Conservation (phyloP, 2,797 vertebrate genomes). For the Ctenochaetus hawaiiensis region DNA sequence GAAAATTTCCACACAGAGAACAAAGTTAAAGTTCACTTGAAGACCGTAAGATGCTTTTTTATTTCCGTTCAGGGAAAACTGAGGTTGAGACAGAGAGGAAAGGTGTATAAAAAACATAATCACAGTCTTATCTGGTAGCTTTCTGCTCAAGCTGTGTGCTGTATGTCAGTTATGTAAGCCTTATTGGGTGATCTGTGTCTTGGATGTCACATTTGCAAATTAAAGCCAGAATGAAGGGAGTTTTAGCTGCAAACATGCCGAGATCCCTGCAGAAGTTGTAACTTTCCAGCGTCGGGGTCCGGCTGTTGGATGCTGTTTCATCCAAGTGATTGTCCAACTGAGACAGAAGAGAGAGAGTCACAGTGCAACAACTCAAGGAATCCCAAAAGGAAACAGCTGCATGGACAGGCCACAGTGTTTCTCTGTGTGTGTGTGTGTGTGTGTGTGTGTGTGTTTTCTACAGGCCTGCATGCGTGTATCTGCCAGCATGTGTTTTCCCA, state of each 20-base stretch:
- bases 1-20: constrained; percentile 38
- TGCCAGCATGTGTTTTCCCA: constrained; percentile 71
- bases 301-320: constrained; percentile 18
- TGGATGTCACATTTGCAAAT: constrained; percentile 20
- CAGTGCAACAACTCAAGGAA: constrained; percentile 72
- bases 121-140: neutral
- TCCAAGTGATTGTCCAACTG: constrained; percentile 55
- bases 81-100: constrained; percentile 17
- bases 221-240: neutral
- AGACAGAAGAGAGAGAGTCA: constrained; percentile 69
- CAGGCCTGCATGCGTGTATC: constrained; percentile 42
- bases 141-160: neutral
- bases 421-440: constrained; percentile 28
- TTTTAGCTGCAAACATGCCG: neutral
- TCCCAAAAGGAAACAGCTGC: constrained; percentile 80
- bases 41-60: neutral
- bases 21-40: constrained; percentile 48
- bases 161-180: neutral
- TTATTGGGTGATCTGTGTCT: neutral
- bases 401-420: constrained; percentile 31
- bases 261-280: constrained; percentile 18
- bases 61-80: constrained; percentile 18
- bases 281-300: neutral
- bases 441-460: constrained; percentile 38
- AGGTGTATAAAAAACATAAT: neutral